These are phyloP conservation scores for Mus caroli DNA, from an alignment of 2,797 vertebrate species.

Conservation along the genomic window DNA sequence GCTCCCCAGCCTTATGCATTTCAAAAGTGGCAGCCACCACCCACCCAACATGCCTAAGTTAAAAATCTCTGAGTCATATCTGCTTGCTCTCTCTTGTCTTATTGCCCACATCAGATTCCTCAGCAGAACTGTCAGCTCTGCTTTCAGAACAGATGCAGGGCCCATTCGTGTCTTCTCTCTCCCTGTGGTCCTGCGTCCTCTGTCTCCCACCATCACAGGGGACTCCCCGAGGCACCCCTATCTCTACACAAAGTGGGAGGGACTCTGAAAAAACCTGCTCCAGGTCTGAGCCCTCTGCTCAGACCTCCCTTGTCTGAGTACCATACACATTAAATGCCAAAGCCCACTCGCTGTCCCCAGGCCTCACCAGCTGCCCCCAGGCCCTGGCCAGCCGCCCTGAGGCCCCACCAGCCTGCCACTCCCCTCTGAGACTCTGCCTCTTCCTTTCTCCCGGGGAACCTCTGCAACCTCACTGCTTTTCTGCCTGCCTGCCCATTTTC, in stretches of 20 bases:
- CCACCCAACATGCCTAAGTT: constrained; percentile 44
- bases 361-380: neutral
- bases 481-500: neutral
- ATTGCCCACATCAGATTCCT: constrained; percentile 55
- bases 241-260: neutral
- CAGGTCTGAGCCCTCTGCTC: neutral
- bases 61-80: constrained; percentile 73
- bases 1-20: neutral
- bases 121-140: constrained; percentile 41
- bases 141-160: constrained; percentile 13
- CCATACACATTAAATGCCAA: neutral
- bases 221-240: neutral
- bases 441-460: too few species aligned
- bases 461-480: neutral
- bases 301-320: neutral
- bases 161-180: neutral
- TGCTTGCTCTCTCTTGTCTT: constrained; percentile 34
- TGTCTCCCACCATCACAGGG: neutral
- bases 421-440: neutral
- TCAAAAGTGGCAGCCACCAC: constrained; percentile 20
- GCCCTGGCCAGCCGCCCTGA: neutral
- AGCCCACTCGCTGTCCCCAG: neutral
- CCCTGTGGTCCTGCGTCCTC: accelerated
- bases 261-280: neutral
- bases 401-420: neutral